Base-by-base conservation (phyloP, 2,888 invertebrate genomes). In the Mythimna loreyi region DNA sequence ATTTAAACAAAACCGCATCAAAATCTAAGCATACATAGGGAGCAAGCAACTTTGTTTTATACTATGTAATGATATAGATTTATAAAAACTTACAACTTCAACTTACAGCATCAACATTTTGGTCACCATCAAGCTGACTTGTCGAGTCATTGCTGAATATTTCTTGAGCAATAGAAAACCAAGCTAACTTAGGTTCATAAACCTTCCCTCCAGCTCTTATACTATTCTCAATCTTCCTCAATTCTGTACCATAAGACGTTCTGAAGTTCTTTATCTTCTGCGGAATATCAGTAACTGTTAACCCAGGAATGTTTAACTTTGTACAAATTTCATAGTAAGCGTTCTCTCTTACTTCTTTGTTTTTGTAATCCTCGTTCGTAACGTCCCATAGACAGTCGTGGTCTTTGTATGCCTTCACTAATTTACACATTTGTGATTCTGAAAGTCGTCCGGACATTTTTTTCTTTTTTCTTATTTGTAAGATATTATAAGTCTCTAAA, bases 221-320 rank as follows among this genome's bases (percentile, higher is more conserved):
- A 47, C 77, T 76, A 0, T 21, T 11, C 3, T 61, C 73, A 13
- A 73, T 57, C 47, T 76, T 73, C 45, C 50, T 76, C 21, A 52
- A 4, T 30, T 73, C 73, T 7, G 70, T 43, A 11, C 57, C 47
- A 13, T 73, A 73, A 4, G 73, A 73, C 0, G 71, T 61, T 19
- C 73, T 56, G 4, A 73, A 21, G 57, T 73, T 73, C 77, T 73
- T 76, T 11, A 73, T 73, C 25, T 73, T 73, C 56, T 76, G 77
- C 3, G 77, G 77, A 9, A 73, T 47, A 19, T 73, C 23, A 11
- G 7, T 11, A 0, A 52, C 50, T 11, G 36, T 52, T 3, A 73
- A 43, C 1, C 50, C 47, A 0, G 72, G 78, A 40, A 74, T 55
- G 3, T 77, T 64, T 0, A 77, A 2, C 28, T 63, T 53, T 8